Conservation (phyloP, 2,888 invertebrate genomes). For the Eupithecia dodoneata region DNA sequence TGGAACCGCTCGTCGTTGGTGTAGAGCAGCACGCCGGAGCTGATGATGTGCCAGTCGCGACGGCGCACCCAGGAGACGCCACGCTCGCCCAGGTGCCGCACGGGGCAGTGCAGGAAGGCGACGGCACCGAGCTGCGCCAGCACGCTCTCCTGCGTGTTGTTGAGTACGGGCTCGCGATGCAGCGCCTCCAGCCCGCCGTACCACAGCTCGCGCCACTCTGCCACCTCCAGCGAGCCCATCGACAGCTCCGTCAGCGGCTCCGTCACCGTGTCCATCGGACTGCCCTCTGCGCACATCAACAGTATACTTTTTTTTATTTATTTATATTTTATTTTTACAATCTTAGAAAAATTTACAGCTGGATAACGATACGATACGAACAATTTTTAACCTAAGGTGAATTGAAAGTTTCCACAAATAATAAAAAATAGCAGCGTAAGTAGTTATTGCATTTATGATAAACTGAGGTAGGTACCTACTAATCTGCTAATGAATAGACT, state of each 20-base stretch:
- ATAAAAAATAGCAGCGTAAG: no score
- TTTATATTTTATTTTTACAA: no score
- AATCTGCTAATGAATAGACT: no score
- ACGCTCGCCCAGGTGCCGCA: constrained; percentile 89
- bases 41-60: constrained; percentile 96
- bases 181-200: constrained; percentile 76
- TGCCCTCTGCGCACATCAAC: neutral
- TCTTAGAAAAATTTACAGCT: no score
- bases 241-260: constrained; percentile 45
- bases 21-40: constrained; percentile 94
- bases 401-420: no score
- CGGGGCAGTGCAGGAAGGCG: constrained; percentile 92
- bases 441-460: no score
- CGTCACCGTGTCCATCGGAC: constrained; percentile 31
- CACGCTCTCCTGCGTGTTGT: constrained; percentile 90
- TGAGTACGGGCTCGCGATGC: constrained; percentile 82
- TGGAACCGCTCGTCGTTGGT: constrained; percentile 95
- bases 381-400: no score
- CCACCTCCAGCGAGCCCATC: constrained; percentile 56
- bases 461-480: no score
- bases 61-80: constrained; percentile 95
- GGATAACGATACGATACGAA: no score
- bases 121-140: constrained; percentile 91
- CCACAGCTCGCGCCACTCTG: constrained; percentile 87
- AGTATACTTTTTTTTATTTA: no score